Percentiles rank a stretch among this genome's conserved stretches.
Conservation (phyloP, 2,797 vertebrate genomes). For the Mergus octosetaceus region DNA sequence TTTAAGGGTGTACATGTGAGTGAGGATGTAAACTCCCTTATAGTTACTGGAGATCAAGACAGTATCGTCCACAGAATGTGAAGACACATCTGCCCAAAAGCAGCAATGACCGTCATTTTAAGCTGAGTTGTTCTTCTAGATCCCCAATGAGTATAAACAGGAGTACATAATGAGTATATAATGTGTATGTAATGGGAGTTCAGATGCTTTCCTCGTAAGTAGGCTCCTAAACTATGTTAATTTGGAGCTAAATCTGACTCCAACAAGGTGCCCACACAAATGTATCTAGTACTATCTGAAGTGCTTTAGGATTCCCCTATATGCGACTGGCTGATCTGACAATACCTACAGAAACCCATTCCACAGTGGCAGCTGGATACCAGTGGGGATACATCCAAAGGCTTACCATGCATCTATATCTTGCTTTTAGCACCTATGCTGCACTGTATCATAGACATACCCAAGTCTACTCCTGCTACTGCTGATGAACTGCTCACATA, state of each 20-base stretch:
- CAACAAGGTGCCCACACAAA: not conserved
- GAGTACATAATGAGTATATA: no score
- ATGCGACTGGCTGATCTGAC: not conserved
- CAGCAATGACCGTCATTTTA: not conserved
- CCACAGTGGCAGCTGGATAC: not conserved
- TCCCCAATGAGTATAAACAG: not conserved
- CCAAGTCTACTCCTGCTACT: not conserved
- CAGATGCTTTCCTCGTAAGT: not conserved
- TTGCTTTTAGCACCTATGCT: not conserved
- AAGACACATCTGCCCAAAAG: not conserved
- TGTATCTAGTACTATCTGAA: not conserved
- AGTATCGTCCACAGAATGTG: not conserved
- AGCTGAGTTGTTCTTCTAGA: not conserved
- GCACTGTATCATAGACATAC: not conserved
- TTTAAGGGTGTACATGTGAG: not conserved
- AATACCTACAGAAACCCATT: not conserved
- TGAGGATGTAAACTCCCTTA: not conserved
- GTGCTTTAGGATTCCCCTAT: not conserved
- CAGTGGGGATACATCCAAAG: not conserved
- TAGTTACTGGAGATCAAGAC: not conserved
- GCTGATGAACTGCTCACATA: not conserved
- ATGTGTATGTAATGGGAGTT: not conserved
- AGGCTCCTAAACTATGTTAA: not conserved
- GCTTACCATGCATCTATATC: not conserved
- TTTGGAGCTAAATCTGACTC: not conserved